These are phyloP conservation scores for Cepaea nemoralis DNA, from an alignment of 1,140 invertebrate species.

Conservation along the genomic window DNA sequence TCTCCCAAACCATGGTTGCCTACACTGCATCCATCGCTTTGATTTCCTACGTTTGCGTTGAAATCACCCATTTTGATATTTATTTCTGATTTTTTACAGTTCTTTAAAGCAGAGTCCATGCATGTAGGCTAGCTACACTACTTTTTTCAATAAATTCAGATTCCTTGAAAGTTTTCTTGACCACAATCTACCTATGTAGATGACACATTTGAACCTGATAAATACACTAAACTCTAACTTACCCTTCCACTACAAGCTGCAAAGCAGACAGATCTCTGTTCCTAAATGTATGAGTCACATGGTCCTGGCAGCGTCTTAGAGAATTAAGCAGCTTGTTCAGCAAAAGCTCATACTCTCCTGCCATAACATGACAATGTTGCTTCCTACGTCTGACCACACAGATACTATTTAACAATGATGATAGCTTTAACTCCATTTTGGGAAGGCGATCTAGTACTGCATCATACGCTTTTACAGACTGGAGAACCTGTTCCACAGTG, in stretches of 20 bases:
- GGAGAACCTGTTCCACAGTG: slow-evolving; percentile 46
- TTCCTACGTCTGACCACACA: slow-evolving; percentile 52
- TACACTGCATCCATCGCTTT: too few relatives aligned
- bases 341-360: slow-evolving; percentile 63
- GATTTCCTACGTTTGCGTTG: too few relatives aligned
- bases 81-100: too few relatives aligned
- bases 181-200: too few relatives aligned
- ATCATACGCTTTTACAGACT: slow-evolving; percentile 53
- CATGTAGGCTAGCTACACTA: too few relatives aligned
- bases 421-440: slow-evolving; percentile 58
- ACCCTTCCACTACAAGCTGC: slow-evolving; percentile 65
- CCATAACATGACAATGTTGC: slow-evolving; percentile 56
- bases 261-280: slow-evolving; percentile 58
- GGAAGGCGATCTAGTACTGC: slow-evolving; percentile 56
- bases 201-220: too few relatives aligned
- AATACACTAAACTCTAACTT: too few relatives aligned
- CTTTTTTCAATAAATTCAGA: too few relatives aligned
- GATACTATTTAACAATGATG: slow-evolving; percentile 56
- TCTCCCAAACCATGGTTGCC: too few relatives aligned
- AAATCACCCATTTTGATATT: too few relatives aligned
- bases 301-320: slow-evolving; percentile 55
- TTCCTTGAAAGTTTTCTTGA: too few relatives aligned
- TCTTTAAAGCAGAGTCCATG: too few relatives aligned
- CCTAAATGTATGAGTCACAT: slow-evolving; percentile 45
- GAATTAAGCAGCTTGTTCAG: slow-evolving; percentile 65